These are phyloP conservation scores for Trematomus bernacchii DNA, from an alignment of 2,797 vertebrate genomes.

Conservation along the genomic window DNA sequence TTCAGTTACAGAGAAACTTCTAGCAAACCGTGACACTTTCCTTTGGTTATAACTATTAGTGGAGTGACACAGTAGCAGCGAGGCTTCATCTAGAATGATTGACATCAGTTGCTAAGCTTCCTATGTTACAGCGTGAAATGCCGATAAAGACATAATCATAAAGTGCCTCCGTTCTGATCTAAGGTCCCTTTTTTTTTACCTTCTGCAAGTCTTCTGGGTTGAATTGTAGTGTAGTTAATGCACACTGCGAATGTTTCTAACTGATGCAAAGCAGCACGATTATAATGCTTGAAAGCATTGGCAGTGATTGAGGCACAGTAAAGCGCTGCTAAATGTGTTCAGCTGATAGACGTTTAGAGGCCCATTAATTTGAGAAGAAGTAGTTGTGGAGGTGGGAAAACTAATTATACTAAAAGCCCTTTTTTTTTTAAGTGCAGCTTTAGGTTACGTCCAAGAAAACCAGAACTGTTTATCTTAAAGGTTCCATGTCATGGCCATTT, in stretches of 20 bases:
- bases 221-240: constrained; percentile 76
- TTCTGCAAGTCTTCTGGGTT: constrained; percentile 41
- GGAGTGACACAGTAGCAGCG: constrained; percentile 19
- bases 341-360: constrained; percentile 76
- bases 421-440: constrained; percentile 70
- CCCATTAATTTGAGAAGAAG: constrained; percentile 81
- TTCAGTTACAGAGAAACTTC: constrained; percentile 34
- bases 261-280: constrained; percentile 76
- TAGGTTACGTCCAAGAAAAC: constrained; percentile 64
- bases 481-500: no score
- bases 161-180: constrained; percentile 62
- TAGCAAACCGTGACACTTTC: constrained; percentile 38
- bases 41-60: constrained; percentile 19
- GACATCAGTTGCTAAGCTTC: constrained; percentile 58
- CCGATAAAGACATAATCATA: constrained; percentile 67
- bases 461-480: constrained; percentile 50
- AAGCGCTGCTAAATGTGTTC: constrained; percentile 77
- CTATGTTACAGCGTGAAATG: constrained; percentile 57
- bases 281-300: constrained; percentile 77
- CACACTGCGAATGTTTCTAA: constrained; percentile 69
- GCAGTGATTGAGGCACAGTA: constrained; percentile 78
- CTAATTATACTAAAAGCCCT: constrained; percentile 83
- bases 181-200: constrained; percentile 40
- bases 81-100: constrained; percentile 37
- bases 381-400: constrained; percentile 76